These are phyloP conservation scores for Keiferia lycopersicella DNA, from an alignment of 2,888 invertebrate genomes.

Conservation along the genomic window DNA sequence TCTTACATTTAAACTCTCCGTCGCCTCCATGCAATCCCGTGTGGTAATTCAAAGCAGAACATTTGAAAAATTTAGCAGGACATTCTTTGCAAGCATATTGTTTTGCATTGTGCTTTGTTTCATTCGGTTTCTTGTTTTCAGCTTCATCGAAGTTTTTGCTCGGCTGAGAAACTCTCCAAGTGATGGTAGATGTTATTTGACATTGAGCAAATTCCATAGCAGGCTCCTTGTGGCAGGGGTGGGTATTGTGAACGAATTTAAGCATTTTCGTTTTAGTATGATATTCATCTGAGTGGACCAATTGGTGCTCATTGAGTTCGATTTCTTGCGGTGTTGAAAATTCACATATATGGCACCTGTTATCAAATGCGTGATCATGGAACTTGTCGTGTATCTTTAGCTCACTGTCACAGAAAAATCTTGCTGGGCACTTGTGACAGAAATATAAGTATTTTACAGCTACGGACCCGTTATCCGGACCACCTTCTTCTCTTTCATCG, in stretches of 20 bases:
- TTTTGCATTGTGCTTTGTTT: slow-evolving; percentile 60
- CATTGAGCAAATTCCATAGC: slow-evolving; percentile 70
- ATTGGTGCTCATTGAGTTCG: slow-evolving; percentile 85
- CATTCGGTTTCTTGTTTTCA: slow-evolving; percentile 49
- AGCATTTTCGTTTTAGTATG: slow-evolving; percentile 88
- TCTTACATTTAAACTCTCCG: slow-evolving; percentile 84
- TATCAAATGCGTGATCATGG: slow-evolving; percentile 83
- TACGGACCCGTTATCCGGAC: slow-evolving; percentile 47
- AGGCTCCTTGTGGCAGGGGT: slow-evolving; percentile 84
- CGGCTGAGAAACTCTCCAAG: slow-evolving; percentile 71
- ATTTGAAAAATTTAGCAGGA: slow-evolving; percentile 87
- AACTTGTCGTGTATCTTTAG: slow-evolving; percentile 86
- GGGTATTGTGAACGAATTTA: slow-evolving; percentile 83
- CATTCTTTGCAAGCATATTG: slow-evolving; percentile 83
- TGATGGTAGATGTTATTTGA: slow-evolving; percentile 53
- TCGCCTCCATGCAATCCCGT: slow-evolving; percentile 84
- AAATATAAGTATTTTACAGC: slow-evolving; percentile 81
- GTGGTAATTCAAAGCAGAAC: slow-evolving; percentile 86
- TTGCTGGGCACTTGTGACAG: slow-evolving; percentile 91
- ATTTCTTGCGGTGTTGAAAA: slow-evolving; percentile 87
- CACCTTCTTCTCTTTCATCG: slow-evolving; percentile 55
- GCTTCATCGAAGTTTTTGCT: slow-evolving; percentile 54
- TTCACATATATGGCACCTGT: slow-evolving; percentile 88
- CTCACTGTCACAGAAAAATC: slow-evolving; percentile 89
- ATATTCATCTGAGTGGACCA: slow-evolving; percentile 89